phyloP scores from a whole-genome alignment of 2,888 invertebrate species.

The Villa cingulata region DNA sequence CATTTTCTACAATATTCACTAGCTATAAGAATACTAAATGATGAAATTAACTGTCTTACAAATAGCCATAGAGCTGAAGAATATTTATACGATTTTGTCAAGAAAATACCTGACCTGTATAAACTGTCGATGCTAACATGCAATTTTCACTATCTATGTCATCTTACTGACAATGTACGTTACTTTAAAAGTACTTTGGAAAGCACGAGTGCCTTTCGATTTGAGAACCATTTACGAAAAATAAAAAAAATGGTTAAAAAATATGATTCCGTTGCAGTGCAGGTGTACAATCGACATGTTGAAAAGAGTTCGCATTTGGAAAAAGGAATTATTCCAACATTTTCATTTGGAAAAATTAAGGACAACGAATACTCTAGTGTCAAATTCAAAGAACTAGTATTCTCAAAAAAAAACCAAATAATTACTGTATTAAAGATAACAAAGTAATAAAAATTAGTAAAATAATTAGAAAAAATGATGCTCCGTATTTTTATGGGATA shows the following conservation, averaged over 20 bases:
- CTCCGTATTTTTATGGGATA: neutral
- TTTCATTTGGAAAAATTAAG: too few relatives aligned
- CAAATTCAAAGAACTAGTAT: neutral
- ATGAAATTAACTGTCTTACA: neutral
- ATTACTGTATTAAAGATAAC: neutral
- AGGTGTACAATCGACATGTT: neutral
- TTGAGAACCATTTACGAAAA: neutral
- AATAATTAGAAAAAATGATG: neutral
- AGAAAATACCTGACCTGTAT: neutral
- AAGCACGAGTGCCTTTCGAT: neutral
- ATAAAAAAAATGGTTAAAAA: neutral
- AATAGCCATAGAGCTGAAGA: constrained; percentile 2
- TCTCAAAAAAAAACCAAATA: neutral
- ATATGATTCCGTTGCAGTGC: neutral
- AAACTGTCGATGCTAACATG: neutral
- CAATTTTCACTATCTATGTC: constrained; percentile 2
- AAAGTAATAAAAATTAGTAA: neutral
- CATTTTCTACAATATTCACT: constrained; percentile 15
- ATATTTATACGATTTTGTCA: neutral
- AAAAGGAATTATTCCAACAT: neutral
- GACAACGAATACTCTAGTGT: neutral
- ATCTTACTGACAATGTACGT: constrained; percentile 5
- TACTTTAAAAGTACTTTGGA: constrained; percentile 1
- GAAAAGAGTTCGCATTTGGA: neutral
- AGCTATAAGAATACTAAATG: constrained; percentile 10